Base-by-base conservation (phyloP, 2,888 invertebrate species). In the Rotaria magnacalcarata region DNA sequence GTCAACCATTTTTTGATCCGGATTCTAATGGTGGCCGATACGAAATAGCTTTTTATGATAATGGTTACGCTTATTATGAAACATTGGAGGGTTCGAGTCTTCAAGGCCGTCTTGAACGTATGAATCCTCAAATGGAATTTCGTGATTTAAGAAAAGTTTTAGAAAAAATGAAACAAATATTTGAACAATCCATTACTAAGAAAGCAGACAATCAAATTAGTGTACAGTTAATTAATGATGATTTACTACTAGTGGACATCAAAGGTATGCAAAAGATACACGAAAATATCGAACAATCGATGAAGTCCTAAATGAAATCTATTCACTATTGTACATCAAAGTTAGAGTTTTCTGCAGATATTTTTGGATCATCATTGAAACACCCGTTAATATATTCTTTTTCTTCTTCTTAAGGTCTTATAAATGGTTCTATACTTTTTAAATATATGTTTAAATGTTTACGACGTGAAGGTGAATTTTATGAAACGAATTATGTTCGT, bases 21-120 rank as follows among this genome's bases (percentile, higher is more conserved):
- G 8, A 34, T 27, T 14, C 34, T 1, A 47, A 41, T 21, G 75
- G 47, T 75, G 47, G 43, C 3, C n/a, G 24, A 1, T 75, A 75
- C 47, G 75, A 75, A 75, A 75, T 75, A 24, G 75, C 75, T 43
- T 75, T 75, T n/a, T 75, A 75, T 75, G 75, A 75, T 75, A 75
- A 75, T 75, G 75, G 75, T 43, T 43, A 75, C 24, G 75, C 75
- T 4, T 75, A 75, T 43, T 75, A 75, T 24, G 75, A 75, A 75
- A 10, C 19, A 75, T 47, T 75, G 47, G n/a, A 7, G 2, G 75
- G 47, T 11, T 1, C 4, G 8, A 6, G n/a, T 43, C 7, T 75
- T 21, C 24, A 11, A 24, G 11, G 0, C 43, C 75, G 75, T 43
- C n/a, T 75, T n/a, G 47, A 47, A 47, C 43, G 16, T 24, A 16